A percentile compares a stretch with the other conserved stretches of the same genome.
These are phyloP conservation scores for Mus pahari DNA, from an alignment of 2,113 vertebrate species.

Conservation along the genomic window DNA sequence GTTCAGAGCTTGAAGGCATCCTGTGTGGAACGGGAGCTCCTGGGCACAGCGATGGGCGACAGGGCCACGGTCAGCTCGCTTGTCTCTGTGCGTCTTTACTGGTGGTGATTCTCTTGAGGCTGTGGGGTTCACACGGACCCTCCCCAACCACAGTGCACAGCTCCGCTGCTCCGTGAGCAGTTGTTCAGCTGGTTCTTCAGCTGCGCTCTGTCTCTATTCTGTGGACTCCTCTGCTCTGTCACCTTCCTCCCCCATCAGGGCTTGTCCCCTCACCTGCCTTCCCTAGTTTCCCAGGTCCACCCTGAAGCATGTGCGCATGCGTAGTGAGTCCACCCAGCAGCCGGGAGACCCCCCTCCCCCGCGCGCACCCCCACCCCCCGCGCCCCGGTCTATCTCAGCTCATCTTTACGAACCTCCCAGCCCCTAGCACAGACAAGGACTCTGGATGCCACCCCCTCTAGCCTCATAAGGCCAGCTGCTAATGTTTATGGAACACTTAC, in stretches of 20 bases:
- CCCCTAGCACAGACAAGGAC: not conserved
- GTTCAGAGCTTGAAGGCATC: fast-evolving
- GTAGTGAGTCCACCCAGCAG: fast-evolving
- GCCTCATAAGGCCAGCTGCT: not conserved
- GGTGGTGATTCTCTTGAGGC: fast-evolving
- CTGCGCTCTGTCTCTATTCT: not conserved
- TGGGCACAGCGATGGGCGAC: fast-evolving
- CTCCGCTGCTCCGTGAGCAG: fast-evolving
- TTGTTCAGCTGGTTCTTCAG: not conserved
- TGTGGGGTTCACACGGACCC: fast-evolving
- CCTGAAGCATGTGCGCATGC: not conserved
- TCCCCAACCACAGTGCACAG: not conserved
- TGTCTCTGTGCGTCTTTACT: not conserved
- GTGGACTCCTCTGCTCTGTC: not conserved
- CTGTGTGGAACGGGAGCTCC: not conserved
- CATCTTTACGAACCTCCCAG: not conserved
- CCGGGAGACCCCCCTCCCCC: not conserved
- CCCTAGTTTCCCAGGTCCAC: not conserved
- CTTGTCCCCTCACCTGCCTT: not conserved
- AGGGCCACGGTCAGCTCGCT: not conserved
- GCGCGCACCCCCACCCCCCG: not conserved
- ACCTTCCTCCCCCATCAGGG: not conserved
- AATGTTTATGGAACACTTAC: not conserved
- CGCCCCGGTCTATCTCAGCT: not conserved
- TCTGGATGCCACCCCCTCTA: not conserved